A percentile compares a stretch with the other conserved stretches of the same genome.
Conservation (phyloP, 1,140 invertebrate species). For the Drosophila baimaii region DNA sequence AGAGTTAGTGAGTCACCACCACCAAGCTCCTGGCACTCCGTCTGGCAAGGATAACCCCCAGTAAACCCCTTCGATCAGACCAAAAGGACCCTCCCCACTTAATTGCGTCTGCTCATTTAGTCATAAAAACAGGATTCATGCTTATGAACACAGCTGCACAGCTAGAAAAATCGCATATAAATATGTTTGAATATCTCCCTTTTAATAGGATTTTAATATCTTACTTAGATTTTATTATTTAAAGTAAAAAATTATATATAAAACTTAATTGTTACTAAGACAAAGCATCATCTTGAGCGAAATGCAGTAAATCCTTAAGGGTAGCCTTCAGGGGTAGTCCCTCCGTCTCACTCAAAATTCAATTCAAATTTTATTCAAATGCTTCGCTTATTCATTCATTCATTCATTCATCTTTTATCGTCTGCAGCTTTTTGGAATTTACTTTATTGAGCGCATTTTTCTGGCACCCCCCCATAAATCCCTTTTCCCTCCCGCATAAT, state of each 20-base stretch:
- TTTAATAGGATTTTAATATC: too few relatives aligned
- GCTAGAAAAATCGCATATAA: background rate
- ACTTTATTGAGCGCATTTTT: constrained; percentile 40
- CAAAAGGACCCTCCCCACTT: constrained; percentile 47
- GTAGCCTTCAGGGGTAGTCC: background rate
- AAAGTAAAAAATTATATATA: background rate
- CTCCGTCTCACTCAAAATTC: constrained; percentile 1
- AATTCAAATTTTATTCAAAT: constrained; percentile 70
- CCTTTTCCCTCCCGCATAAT: constrained; percentile 36
- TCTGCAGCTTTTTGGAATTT: constrained; percentile 22
- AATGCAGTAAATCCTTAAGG: constrained; percentile 3
- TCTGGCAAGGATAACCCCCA: constrained; percentile 44
- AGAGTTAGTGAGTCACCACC: constrained; percentile 37
- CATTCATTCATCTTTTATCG: constrained; percentile 59
- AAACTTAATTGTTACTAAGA: too few relatives aligned
- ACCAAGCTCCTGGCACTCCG: background rate
- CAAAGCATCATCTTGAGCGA: background rate
- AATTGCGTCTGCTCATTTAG: constrained; percentile 73
- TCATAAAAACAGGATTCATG: constrained; percentile 58
- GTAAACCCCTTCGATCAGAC: background rate
- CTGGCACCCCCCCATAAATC: constrained; percentile 3
- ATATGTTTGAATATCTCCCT: background rate
- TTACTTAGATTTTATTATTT: too few relatives aligned
- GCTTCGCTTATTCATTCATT: constrained; percentile 53
- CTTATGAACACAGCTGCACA: constrained; percentile 12